A percentile compares a stretch with the other conserved stretches of the same genome.
phyloP scores from a whole-genome alignment of 2,797 vertebrate species.

The Liparis tanakae region DNA sequence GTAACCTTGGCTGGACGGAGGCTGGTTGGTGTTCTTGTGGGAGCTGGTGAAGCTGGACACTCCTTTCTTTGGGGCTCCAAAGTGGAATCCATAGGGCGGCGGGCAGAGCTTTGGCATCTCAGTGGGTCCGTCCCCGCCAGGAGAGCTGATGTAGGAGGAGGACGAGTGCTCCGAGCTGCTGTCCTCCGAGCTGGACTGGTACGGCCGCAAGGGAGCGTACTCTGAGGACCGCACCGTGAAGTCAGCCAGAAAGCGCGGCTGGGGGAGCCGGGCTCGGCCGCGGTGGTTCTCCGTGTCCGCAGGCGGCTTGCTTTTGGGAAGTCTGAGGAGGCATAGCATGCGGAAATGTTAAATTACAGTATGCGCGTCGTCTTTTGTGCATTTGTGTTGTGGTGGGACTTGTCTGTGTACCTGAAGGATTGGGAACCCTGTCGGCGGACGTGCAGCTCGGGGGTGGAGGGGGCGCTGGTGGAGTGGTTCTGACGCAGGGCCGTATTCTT shows the following conservation, averaged over 20 bases:
- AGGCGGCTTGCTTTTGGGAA: conserved; percentile 77
- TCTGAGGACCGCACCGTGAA: conserved; percentile 81
- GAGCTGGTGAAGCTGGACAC: conserved; percentile 22
- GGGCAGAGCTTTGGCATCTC: conserved; percentile 80
- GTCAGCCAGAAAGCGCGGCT: conserved; percentile 79
- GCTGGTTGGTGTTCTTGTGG: conserved; percentile 58
- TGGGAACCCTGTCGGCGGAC: conserved; percentile 84
- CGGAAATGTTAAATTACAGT: conserved; percentile 1
- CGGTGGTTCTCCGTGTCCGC: conserved; percentile 72
- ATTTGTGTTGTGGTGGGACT: not conserved
- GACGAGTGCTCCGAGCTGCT: conserved; percentile 89
- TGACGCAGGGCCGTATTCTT: conserved; percentile 77
- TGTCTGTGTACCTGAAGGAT: conserved; percentile 84
- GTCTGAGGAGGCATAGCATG: conserved; percentile 68
- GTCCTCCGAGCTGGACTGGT: conserved; percentile 88
- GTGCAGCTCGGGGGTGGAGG: conserved; percentile 87
- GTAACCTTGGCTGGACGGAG: conserved; percentile 32
- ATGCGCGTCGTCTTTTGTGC: not conserved
- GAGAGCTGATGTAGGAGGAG: conserved; percentile 84
- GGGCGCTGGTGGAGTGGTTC: conserved; percentile 85
- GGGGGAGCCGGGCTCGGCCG: conserved; percentile 79
- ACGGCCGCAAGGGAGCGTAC: conserved; percentile 76
- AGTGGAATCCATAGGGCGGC: conserved; percentile 83
- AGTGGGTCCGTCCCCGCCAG: conserved; percentile 68
- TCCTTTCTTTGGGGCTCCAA: conserved; percentile 63